phyloP scores from a whole-genome alignment of 2,797 vertebrate genomes.

The Acrocephalus scirpaceus region DNA sequence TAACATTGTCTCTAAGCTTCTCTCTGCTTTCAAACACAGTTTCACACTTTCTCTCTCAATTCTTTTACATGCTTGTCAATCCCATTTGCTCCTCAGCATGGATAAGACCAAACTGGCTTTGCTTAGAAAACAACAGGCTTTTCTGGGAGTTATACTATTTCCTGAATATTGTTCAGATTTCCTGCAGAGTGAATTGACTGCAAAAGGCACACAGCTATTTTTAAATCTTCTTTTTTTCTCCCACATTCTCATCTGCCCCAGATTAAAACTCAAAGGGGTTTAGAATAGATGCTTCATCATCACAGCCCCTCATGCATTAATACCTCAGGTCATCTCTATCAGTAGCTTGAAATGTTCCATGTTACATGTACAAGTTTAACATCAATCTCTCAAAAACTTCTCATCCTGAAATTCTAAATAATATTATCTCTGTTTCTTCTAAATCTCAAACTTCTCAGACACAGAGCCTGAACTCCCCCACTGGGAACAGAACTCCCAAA shows the following conservation, averaged over 20 bases:
- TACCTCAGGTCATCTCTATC: not conserved
- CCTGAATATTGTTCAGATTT: constrained; percentile 31
- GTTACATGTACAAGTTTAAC: not conserved
- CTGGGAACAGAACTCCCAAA: not conserved
- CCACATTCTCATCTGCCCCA: not conserved
- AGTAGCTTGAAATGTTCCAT: not conserved
- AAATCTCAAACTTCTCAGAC: not conserved
- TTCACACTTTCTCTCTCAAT: constrained; percentile 53
- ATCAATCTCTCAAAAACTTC: not conserved
- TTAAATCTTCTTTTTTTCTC: not conserved
- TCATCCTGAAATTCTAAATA: not conserved
- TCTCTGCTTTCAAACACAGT: constrained; percentile 52
- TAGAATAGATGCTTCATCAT: not conserved
- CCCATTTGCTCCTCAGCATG: not conserved
- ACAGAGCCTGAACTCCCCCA: not conserved
- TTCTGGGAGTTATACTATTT: constrained; percentile 32
- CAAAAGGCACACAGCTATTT: constrained; percentile 32
- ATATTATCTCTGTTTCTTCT: not conserved
- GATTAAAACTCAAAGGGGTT: constrained; percentile 31
- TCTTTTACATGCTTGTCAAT: constrained; percentile 62
- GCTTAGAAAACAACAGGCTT: constrained; percentile 53
- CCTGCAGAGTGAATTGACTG: not conserved
- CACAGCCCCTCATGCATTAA: not conserved
- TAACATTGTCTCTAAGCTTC: not conserved
- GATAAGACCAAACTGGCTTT: constrained; percentile 30